A percentile compares a stretch with the other conserved stretches of the same genome.
phyloP scores from a whole-genome alignment of 2,888 invertebrate genomes.

The Clostera curtula region DNA sequence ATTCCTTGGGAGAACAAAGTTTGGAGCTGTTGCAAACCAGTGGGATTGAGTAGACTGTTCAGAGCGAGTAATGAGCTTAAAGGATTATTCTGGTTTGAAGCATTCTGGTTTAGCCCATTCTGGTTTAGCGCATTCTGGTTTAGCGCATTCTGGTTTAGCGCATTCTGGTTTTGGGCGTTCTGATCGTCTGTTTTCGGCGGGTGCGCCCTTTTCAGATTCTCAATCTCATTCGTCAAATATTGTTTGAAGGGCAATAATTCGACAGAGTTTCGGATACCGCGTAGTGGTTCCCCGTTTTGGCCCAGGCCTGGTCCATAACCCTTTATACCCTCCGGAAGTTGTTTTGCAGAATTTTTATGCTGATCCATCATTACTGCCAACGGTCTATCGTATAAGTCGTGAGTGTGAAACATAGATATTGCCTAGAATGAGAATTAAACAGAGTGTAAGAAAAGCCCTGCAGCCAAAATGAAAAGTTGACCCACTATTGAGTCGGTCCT shows the following conservation, averaged over 20 bases:
- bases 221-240: conserved; percentile 11
- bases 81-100: conserved; percentile 1
- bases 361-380: conserved; percentile 18
- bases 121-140: too few relatives aligned
- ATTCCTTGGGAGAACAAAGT: too few relatives aligned
- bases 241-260: conserved; percentile 18
- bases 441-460: too few relatives aligned
- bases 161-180: background rate
- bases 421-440: conserved; percentile 60
- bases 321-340: conserved; percentile 8
- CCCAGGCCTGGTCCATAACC: conserved; percentile 58
- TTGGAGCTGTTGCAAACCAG: background rate
- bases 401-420: conserved; percentile 93
- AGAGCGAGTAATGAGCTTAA: background rate
- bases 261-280: conserved; percentile 14
- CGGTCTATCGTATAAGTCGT: conserved; percentile 71
- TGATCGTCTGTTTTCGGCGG: background rate
- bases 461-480: too few relatives aligned
- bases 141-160: background rate
- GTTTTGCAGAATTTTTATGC: background rate
- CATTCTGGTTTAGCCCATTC: background rate
- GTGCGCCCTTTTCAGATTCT: conserved; percentile 5
- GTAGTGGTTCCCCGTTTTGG: conserved; percentile 69
- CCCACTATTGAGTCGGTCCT: too few relatives aligned
- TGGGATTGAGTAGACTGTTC: background rate